These are phyloP conservation scores for Sphaerophoria taeniata DNA, from an alignment of 2,888 invertebrate genomes.

Conservation along the genomic window DNA sequence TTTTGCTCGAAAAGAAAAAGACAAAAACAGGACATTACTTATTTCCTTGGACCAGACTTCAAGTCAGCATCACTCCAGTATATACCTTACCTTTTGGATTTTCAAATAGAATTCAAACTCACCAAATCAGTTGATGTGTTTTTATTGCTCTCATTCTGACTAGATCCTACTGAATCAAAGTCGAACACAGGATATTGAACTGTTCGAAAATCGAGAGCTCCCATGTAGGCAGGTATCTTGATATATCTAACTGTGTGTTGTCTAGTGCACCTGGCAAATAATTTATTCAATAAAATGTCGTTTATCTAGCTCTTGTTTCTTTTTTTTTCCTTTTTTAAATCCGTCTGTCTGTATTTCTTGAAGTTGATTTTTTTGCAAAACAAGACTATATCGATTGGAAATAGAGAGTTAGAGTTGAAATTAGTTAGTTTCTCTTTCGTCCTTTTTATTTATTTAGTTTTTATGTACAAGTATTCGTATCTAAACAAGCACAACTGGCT, in stretches of 20 bases:
- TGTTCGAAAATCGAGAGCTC: neutral
- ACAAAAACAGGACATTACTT: neutral
- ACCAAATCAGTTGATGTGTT: neutral
- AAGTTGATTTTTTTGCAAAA: neutral
- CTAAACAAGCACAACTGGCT: conserved; percentile 53
- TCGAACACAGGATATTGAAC: conserved; percentile 61
- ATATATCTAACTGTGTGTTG: conserved; percentile 28
- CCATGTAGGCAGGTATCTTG: neutral
- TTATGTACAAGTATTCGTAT: too few species aligned
- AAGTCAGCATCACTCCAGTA: neutral
- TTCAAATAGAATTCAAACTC: neutral
- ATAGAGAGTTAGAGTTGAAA: conserved; percentile 49
- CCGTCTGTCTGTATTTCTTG: conserved; percentile 33
- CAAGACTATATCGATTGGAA: neutral
- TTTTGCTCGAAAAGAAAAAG: neutral
- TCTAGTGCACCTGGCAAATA: conserved; percentile 64
- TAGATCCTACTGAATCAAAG: conserved; percentile 31
- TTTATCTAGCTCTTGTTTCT: conserved; percentile 39
- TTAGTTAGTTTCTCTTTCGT: conserved; percentile 66
- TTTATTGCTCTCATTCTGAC: neutral
- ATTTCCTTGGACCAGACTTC: neutral
- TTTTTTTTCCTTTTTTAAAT: neutral
- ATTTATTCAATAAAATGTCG: conserved; percentile 68
- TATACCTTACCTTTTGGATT: too few species aligned
- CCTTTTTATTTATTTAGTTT: conserved; percentile 64